Conservation (phyloP, 2,797 vertebrate genomes). For the Orestias chungarensis region DNA sequence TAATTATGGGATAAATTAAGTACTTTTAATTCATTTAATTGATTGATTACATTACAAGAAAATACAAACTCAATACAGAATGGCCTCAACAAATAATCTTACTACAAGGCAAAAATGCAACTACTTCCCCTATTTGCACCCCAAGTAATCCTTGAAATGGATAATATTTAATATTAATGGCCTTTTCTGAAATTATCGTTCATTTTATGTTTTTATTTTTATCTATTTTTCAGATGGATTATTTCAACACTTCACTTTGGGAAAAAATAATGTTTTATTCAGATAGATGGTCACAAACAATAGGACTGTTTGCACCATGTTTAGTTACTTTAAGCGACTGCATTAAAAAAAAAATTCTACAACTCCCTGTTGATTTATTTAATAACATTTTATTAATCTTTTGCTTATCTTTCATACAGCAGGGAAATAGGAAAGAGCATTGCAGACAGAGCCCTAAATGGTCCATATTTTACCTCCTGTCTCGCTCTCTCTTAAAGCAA, state of each 20-base stretch:
- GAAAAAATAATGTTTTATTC: not conserved
- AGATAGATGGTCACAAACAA: not conserved
- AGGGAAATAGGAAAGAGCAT: slow-evolving; percentile 51
- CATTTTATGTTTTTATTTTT: not conserved
- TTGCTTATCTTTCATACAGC: slow-evolving; percentile 54
- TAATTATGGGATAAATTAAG: too few relatives aligned
- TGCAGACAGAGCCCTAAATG: slow-evolving; percentile 33
- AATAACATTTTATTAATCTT: slow-evolving; percentile 45
- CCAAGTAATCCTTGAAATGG: too few relatives aligned
- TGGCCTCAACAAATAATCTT: too few relatives aligned
- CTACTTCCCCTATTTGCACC: too few relatives aligned
- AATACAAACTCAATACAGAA: too few relatives aligned
- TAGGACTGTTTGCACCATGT: slow-evolving; percentile 29
- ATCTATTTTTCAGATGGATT: not conserved
- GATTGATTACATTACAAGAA: too few relatives aligned
- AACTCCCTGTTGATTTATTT: slow-evolving; percentile 26
- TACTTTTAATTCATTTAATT: too few relatives aligned
- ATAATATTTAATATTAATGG: not conserved
- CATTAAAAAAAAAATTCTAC: slow-evolving; percentile 41
- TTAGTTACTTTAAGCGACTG: slow-evolving; percentile 42
- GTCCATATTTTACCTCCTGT: slow-evolving; percentile 61
- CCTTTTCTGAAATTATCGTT: too few relatives aligned
- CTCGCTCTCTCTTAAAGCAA: slow-evolving; percentile 57
- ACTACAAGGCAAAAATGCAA: too few relatives aligned
- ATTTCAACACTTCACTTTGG: not conserved